These are phyloP conservation scores for Phyllotis vaccarum DNA, from an alignment of 2,797 vertebrate genomes.

Conservation along the genomic window DNA sequence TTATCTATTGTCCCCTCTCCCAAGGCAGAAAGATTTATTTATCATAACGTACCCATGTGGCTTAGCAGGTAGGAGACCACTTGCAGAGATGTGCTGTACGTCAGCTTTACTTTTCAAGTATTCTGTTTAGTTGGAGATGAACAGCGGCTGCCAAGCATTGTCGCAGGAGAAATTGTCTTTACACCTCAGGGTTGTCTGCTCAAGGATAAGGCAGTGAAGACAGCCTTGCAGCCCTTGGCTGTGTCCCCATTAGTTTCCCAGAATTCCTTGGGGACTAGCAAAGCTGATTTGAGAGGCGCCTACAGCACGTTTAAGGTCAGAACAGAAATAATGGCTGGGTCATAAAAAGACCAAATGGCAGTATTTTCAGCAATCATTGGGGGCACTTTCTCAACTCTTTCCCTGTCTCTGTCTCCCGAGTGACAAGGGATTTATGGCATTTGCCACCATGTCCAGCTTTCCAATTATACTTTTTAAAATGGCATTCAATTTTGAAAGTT, in stretches of 20 bases:
- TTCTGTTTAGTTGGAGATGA: not conserved
- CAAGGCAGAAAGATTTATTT: not conserved
- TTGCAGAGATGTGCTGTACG: not conserved
- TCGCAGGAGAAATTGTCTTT: not conserved
- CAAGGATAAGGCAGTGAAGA: conserved; percentile 3
- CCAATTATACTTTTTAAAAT: conserved; percentile 3
- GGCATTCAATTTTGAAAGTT: conserved; percentile 56
- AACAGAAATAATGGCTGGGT: conserved; percentile 29
- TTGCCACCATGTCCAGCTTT: conserved; percentile 34
- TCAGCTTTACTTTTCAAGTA: conserved; percentile 54
- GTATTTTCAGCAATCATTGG: not conserved
- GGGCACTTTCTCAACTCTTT: conserved; percentile 19
- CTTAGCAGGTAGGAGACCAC: conserved; percentile 25
- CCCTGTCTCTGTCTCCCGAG: not conserved
- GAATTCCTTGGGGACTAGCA: not conserved
- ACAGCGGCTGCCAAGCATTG: not conserved
- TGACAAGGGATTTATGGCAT: not conserved
- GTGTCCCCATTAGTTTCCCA: not conserved
- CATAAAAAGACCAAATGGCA: not conserved
- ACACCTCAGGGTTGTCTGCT: not conserved
- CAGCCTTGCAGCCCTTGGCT: not conserved
- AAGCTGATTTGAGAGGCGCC: conserved; percentile 17
- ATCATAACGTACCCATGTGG: not conserved
- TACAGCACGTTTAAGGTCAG: not conserved
- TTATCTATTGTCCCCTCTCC: not conserved